Base-by-base conservation (phyloP, 2,113 vertebrate species). In the Channa maculata region DNA sequence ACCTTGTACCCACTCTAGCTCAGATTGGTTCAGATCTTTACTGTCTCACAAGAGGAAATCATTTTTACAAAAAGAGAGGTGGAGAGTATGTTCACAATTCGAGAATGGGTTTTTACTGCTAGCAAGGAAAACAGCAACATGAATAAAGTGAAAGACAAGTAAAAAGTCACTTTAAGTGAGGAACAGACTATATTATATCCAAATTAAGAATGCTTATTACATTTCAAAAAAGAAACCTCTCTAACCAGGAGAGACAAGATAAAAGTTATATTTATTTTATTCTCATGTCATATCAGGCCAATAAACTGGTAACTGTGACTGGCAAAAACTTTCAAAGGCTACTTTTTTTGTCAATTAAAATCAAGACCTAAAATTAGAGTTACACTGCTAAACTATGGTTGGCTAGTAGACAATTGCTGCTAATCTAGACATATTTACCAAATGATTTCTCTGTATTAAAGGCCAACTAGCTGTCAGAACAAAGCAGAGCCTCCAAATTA, bases 401-500 rank as follows among this genome's bases (percentile, higher is more conserved):
- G 58, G 14, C 38, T 10, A 36, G 6, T 9, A 71, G 52, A 59
- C n/a, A 52, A n/a, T 54, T 37, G 41, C 58, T 57, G 36, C 53
- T 53, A 5, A 14, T 79, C 13, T 6, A 33, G 39, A 64, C 12
- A 43, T 72, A 62, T 45, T 43, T 33, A 43, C 84, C 38, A 62
- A 45, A 62, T 15, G 14, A 36, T 80, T 57, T 10, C 43, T n/a
- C 37, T 2, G 15, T 48, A 65, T 58, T 12, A 39, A 11, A 44
- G 11, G 43, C 59, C 71, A 68, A 11, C 60, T 70, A 45, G 15
- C 57, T 64, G 73, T 24, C n/a, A 55, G 2, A 64, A 49, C 34
- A 50, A 45, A 69, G 46, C 54, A 44, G 4, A 77, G 60, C 49
- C 60, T 69, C 55, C 37, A 77, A 77, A 60, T 82, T 88, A 83